phyloP scores from a whole-genome alignment of 1,140 invertebrate genomes.

The Papilio xuthus region DNA sequence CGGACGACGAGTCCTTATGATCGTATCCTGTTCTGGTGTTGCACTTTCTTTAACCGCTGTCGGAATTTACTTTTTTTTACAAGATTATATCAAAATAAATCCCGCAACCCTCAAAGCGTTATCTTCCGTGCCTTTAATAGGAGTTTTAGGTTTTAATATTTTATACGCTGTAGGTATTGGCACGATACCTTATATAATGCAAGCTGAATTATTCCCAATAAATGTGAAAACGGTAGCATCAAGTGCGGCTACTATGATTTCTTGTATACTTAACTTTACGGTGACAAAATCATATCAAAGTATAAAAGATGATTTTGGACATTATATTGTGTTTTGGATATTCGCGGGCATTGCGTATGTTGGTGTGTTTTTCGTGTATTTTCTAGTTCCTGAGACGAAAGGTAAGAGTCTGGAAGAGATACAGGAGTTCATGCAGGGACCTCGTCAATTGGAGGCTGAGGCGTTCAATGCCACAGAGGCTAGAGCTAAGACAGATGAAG shows the following conservation, averaged over 20 bases:
- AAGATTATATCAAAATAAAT: slow-evolving; percentile 61
- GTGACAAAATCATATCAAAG: slow-evolving; percentile 83
- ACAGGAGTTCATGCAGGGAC: slow-evolving; percentile 70
- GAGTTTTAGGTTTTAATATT: slow-evolving; percentile 83
- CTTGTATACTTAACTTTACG: slow-evolving; percentile 77
- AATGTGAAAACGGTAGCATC: slow-evolving; percentile 83
- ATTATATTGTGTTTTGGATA: slow-evolving; percentile 82
- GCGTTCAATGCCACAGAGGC: slow-evolving; percentile 49
- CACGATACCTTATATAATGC: slow-evolving; percentile 83
- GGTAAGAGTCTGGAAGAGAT: slow-evolving; percentile 87
- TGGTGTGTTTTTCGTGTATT: slow-evolving; percentile 83
- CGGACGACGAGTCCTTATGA: slow-evolving; percentile 87
- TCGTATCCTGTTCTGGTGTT: slow-evolving; percentile 82
- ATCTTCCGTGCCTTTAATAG: slow-evolving; percentile 81
- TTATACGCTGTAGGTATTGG: slow-evolving; percentile 83
- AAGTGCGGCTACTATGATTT: slow-evolving; percentile 69
- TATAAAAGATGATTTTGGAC: slow-evolving; percentile 79
- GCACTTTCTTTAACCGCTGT: slow-evolving; percentile 81
- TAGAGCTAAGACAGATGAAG: slow-evolving; percentile 26
- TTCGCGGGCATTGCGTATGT: slow-evolving; percentile 81
- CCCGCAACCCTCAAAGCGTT: slow-evolving; percentile 61
- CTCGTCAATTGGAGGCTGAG: slow-evolving; percentile 48
- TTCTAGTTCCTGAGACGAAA: slow-evolving; percentile 88
- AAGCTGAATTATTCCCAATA: slow-evolving; percentile 84
- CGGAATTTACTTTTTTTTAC: slow-evolving; percentile 80